Evolutionary conservation across 2,113 vertebrate genomes (phyloP), one percentile per base, ranked within the genome.

Genomic region (Gavialis gangeticus): DNA sequence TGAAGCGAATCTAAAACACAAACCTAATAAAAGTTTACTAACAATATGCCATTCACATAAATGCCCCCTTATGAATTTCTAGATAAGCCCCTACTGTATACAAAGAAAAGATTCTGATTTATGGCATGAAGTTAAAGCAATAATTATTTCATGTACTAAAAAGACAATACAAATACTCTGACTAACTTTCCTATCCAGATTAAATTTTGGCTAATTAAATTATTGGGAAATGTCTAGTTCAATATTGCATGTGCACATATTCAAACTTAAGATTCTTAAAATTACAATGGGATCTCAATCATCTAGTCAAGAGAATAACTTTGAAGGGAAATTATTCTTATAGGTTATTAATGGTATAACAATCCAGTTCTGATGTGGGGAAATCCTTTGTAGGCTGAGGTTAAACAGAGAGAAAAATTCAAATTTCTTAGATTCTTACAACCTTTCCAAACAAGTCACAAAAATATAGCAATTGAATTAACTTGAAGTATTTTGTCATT

Each of bases 401-500:
- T 17, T 46, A 92, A 55, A 62, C 19, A 80, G 69, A 62, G 34
- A 82, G 22, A 84, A 93, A 82, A 66, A 66, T 66, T 66, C 28
- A n/a, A 24, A 25, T 66, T 4, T 77, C 22, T 56, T 77, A 57
- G 6, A 75, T 46, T 46, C 46, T 46, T 46, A 46, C 46, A 46
- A 9, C 19, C 73, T 30, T 64, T 93, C 58, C 79, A 87, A 91
- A 78, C 79, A n/a, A 77, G 46, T 57, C 62, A 89, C n/a, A 95
- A 56, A 96, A 81, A 84, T 28, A 69, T 0, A 37, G 12, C 59
- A 55, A 8, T 4, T 69, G 25, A 14, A 30, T 55, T 93, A 8
- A 79, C 24, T 37, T 55, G 1, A 89, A 78, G 21, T 13, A 69
- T 82, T 85, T 69, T 59, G 69, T 86, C 62, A 55, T 66, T n/a